phyloP scores from a whole-genome alignment of 2,113 vertebrate genomes.

The Rostratula benghalensis region DNA sequence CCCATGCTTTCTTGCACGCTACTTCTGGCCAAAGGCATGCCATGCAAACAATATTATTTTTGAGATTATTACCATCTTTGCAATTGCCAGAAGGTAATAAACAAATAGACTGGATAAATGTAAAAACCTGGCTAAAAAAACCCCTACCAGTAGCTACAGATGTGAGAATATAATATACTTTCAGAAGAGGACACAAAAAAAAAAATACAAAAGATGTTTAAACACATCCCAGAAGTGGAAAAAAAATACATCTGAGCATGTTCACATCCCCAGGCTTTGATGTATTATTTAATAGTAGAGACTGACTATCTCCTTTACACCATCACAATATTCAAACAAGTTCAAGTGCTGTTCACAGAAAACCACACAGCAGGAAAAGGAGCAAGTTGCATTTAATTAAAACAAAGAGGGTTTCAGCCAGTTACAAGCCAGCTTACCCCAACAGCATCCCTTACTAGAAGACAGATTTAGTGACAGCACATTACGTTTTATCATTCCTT shows the following conservation, averaged over 20 bases:
- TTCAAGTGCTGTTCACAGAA: constrained; percentile 15
- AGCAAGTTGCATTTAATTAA: constrained; percentile 58
- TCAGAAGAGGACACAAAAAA: neutral
- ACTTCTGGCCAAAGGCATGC: neutral
- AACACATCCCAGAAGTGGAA: neutral
- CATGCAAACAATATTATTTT: neutral
- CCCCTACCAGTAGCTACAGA: neutral
- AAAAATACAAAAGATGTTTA: neutral
- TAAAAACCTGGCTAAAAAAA: neutral
- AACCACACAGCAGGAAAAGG: constrained; percentile 51
- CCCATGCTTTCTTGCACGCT: neutral
- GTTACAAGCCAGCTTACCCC: constrained; percentile 16
- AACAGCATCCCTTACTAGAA: neutral
- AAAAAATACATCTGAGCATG: neutral
- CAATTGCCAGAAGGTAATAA: neutral
- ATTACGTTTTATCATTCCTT: neutral
- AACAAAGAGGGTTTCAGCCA: constrained; percentile 24
- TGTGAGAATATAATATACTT: neutral
- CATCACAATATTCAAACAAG: neutral
- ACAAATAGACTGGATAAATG: neutral
- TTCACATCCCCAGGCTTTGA: neutral
- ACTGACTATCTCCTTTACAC: neutral
- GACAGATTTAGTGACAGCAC: neutral
- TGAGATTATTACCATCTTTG: neutral
- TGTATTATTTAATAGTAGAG: neutral